phyloP scores from a whole-genome alignment of 1,140 invertebrate species.

The Magallana ariakensis region DNA sequence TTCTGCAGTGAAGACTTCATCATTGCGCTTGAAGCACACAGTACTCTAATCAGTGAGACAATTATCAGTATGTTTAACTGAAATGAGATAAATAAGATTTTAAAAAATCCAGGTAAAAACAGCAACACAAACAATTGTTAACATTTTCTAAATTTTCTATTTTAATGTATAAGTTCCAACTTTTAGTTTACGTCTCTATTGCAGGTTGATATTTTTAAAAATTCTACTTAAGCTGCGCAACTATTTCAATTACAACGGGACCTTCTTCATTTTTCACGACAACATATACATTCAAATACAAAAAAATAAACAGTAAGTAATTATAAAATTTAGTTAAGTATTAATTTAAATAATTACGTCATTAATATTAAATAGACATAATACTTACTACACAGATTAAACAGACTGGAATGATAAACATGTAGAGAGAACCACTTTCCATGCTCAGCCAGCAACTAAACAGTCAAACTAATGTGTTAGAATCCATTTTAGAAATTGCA shows the following conservation, averaged over 20 bases:
- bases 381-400: constrained; percentile 59
- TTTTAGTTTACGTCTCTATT: no score
- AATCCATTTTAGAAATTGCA: no score
- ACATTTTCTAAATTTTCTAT: not conserved
- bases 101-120: not conserved
- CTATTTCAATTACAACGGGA: no score
- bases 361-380: no score
- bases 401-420: constrained; percentile 45
- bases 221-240: not conserved
- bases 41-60: not conserved
- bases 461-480: not conserved
- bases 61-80: constrained; percentile 3
- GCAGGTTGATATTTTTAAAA: no score
- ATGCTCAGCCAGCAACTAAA: constrained; percentile 65
- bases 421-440: not conserved
- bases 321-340: not conserved
- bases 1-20: not conserved
- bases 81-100: not conserved
- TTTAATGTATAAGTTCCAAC: not conserved
- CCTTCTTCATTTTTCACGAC: not conserved
- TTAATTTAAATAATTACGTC: no score
- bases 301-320: not conserved
- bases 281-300: no score
- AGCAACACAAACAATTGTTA: not conserved
- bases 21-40: constrained; percentile 12